Base-by-base conservation (phyloP, 2,888 invertebrate species). In the Erebia ligea region DNA sequence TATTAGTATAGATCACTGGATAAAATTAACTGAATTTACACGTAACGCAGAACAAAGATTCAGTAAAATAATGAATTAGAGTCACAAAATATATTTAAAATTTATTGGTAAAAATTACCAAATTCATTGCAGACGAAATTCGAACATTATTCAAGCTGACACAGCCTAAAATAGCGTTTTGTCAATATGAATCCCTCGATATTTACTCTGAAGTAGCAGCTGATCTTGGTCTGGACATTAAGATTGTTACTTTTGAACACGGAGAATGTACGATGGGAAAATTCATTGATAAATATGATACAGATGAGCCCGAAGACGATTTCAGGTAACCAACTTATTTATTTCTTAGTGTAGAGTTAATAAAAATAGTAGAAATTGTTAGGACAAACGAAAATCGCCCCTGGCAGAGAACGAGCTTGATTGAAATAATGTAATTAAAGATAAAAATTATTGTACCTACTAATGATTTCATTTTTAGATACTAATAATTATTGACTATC, bases 101-200 rank as follows among this genome's bases (percentile, higher is more conserved):
- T 42, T 42, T 9, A 11, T 11, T 42, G 9, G 42, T 11, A 42
- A 11, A 42, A 11, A 2, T 11, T 42, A 11, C 42, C 0, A 42
- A 52, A 54, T 54, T 19, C 54, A 54, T 54, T 86, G 34, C 83
- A 92, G 91, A 79, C 48, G 90, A 91, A 81, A 81, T 91, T 3
- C 84, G 81, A 72, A 73, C 77, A 1, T 57, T 86, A 0, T 84
- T 91, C 67, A 82, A 84, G 69, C 71, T 86, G 34, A 80, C 86
- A 0, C 72, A 77, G 34, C 91, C 92, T 0, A 86, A 83, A 76
- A 78, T 91, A 73, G 86, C 85, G 0, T 89, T 91, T 68, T 91
- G 91, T 19, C 83, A 87, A 66, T 73, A 77, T 17, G 84, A 84
- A 6, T 72, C 78, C 0, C 79, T 79, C 17, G 77, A 81, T 0